Conservation (phyloP, 2,113 vertebrate species). For the Rhineura floridana region DNA sequence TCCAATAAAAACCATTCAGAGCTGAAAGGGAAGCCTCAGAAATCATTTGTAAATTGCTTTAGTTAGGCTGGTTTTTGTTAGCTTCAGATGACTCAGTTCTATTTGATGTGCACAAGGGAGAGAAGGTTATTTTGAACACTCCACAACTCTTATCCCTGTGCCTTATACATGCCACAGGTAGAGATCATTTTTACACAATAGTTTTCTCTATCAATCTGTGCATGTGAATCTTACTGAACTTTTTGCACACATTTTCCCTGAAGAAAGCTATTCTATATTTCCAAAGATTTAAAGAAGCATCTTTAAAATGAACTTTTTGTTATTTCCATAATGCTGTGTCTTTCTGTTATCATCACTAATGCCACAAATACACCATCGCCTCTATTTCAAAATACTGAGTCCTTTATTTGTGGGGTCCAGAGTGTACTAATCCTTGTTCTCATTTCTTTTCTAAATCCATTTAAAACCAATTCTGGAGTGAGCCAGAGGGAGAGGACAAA, state of each 20-base stretch:
- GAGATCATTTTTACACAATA: neutral
- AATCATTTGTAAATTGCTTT: constrained; percentile 47
- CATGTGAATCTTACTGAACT: neutral
- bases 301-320: neutral
- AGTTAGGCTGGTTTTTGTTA: constrained; percentile 54
- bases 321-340: neutral
- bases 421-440: neutral
- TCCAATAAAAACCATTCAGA: constrained; percentile 49
- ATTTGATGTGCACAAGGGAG: constrained; percentile 42
- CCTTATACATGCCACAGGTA: constrained; percentile 11
- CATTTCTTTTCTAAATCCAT: neutral
- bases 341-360: neutral
- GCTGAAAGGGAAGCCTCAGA: constrained; percentile 45
- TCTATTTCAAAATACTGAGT: neutral
- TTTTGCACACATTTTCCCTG: neutral
- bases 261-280: neutral
- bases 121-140: constrained; percentile 35
- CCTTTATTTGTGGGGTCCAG: neutral
- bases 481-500: too few relatives aligned
- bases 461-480: neutral
- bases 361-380: neutral
- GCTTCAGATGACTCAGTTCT: constrained; percentile 55
- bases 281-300: neutral
- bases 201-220: neutral
- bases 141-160: neutral